Percentiles rank a stretch among this genome's conserved stretches.
phyloP scores from a whole-genome alignment of 2,888 invertebrate species.

The Nephrotoma guestfalica region DNA sequence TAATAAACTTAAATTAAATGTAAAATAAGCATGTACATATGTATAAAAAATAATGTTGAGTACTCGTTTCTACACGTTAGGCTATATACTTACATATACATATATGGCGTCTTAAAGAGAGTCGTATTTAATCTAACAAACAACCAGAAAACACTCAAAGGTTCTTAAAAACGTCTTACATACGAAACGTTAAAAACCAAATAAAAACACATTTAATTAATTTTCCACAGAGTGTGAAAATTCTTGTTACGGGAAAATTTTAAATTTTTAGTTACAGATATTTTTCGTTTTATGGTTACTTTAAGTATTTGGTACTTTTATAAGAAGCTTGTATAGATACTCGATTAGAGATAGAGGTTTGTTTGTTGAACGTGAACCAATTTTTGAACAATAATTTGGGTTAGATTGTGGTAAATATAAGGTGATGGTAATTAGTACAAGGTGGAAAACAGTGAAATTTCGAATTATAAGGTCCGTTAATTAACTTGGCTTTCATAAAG shows the following conservation, averaged over 20 bases:
- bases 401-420: background rate
- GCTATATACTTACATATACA: background rate
- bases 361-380: background rate
- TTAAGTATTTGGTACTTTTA: background rate
- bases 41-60: background rate
- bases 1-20: background rate
- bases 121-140: background rate
- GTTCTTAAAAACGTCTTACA: background rate
- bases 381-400: background rate
- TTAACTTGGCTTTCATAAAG: too few species aligned
- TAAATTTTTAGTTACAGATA: background rate
- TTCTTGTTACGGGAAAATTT: background rate
- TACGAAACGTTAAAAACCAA: background rate
- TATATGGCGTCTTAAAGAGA: background rate
- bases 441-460: background rate
- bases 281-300: background rate
- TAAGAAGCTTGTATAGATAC: background rate
- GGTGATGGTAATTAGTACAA: background rate
- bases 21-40: background rate
- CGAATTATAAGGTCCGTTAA: too few species aligned
- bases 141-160: background rate
- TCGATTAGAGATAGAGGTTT: background rate
- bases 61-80: background rate
- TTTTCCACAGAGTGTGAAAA: background rate
- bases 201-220: background rate